A percentile compares a stretch with the other conserved stretches of the same genome.
phyloP scores from a whole-genome alignment of 2,113 vertebrate genomes.

The Gorsachius goisagi region DNA sequence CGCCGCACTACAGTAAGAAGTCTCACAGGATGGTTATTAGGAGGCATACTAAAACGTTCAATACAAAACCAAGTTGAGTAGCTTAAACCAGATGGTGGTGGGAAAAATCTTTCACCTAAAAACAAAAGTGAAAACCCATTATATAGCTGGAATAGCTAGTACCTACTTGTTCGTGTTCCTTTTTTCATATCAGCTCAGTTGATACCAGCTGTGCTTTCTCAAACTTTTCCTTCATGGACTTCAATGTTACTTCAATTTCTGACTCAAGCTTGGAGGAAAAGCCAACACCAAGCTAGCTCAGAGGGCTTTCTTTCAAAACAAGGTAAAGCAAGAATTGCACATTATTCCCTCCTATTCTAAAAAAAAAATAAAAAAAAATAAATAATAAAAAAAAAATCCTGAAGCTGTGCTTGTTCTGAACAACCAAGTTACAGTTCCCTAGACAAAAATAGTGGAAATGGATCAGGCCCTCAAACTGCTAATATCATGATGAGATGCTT shows the following conservation, averaged over 20 bases:
- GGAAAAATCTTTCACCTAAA: slow-evolving; percentile 94
- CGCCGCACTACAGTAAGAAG: slow-evolving; percentile 90
- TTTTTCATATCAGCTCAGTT: background rate
- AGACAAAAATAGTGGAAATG: background rate
- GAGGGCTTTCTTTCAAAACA: background rate
- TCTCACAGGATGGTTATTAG: slow-evolving; percentile 88
- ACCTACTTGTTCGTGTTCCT: background rate
- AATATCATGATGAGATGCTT: background rate
- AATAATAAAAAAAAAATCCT: background rate
- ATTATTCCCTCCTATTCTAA: background rate
- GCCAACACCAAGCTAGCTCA: background rate
- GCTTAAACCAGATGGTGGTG: slow-evolving; percentile 93
- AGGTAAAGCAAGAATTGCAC: background rate
- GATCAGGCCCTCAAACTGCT: background rate
- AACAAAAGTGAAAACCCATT: background rate
- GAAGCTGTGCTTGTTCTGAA: background rate
- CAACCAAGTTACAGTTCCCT: background rate
- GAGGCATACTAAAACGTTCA: slow-evolving; percentile 86
- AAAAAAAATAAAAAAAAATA: background rate
- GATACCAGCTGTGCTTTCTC: background rate
- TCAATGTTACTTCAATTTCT: background rate
- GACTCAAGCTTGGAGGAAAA: background rate
- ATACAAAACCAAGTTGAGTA: slow-evolving; percentile 98
- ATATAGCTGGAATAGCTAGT: background rate
- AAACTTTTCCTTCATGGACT: background rate